Evolutionary conservation across 1,140 invertebrate genomes (phyloP).

Genomic region (Thalassaphorura encarpata): DNA sequence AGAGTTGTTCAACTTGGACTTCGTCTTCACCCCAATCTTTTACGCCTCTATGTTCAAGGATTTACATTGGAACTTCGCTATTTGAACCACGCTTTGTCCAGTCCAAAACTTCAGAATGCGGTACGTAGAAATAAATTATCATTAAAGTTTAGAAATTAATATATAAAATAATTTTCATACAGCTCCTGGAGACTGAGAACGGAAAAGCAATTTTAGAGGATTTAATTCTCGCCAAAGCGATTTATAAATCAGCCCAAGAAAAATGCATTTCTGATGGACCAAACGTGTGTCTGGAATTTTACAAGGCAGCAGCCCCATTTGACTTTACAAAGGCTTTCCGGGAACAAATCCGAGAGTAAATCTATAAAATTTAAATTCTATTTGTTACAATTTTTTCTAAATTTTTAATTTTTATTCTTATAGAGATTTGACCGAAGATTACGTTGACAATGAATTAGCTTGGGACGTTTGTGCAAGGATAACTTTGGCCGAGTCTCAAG

Average conservation of each 20-base stretch:
- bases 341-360: background rate
- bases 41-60: conserved; percentile 1
- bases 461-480: background rate
- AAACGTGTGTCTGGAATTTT: background rate
- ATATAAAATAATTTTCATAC: background rate
- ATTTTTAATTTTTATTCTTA: background rate
- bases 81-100: no score
- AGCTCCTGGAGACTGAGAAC: conserved; percentile 2
- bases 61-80: background rate
- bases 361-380: background rate
- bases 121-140: no score
- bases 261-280: background rate
- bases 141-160: no score
- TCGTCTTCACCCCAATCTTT: background rate
- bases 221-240: conserved; percentile 3
- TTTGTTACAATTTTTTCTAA: no score
- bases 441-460: background rate
- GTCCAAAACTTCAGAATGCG: no score
- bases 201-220: conserved; percentile 1
- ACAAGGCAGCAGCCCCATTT: background rate
- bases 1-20: conserved; percentile 10
- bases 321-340: background rate
- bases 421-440: background rate
- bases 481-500: background rate
- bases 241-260: background rate